Base-by-base conservation (phyloP, 1,140 invertebrate genomes). In the Drosophila trapezifrons region DNA sequence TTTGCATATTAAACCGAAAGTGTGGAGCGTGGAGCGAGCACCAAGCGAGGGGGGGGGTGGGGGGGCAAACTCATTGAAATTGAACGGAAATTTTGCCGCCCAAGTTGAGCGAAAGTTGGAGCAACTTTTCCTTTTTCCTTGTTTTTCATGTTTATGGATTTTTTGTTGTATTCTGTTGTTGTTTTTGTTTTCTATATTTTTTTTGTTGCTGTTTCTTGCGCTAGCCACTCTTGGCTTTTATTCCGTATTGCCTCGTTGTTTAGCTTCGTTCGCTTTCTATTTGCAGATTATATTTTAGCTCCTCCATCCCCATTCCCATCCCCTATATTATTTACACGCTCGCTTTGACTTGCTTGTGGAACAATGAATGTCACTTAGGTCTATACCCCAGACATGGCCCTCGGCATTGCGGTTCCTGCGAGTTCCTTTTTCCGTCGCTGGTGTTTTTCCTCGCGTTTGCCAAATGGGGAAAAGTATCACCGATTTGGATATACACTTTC, bases 371-470 rank as follows among this genome's bases (percentile, higher is more conserved):
- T 71, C 78, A 81, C 74, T 76, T 71, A 46, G 66, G 82, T 86
- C 78, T 85, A 85, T 82, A 85, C 81, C 80, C 74, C 84, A 85
- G 81, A 85, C 81, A 58, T 62, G 65, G 70, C 59, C 63, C 73
- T 47, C 59, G 62, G 58, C 64, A 35, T 10, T 47, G 63, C 64
- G 62, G 47, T 37, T 29, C 12, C 15, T 7, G 29, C 27, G 45
- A 20, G 57, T 60, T 60, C 58, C 47, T 55, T 54, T 55, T 55
- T 37, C 29, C 49, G 49, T 52, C 12, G 29, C 0, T 6, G 25
- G n/a, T 2, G 7, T 9, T 40, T 17, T 17, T 7, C 29, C 29
- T 9, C 27, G 27, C 27, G 27, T 8, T 6, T 51, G 29, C 10
- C 5, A 13, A 5, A 2, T 3, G 2, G 15, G 5, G 9, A 2